Conservation (phyloP, 1,140 invertebrate genomes). For the Lutraria rhynchaena region DNA sequence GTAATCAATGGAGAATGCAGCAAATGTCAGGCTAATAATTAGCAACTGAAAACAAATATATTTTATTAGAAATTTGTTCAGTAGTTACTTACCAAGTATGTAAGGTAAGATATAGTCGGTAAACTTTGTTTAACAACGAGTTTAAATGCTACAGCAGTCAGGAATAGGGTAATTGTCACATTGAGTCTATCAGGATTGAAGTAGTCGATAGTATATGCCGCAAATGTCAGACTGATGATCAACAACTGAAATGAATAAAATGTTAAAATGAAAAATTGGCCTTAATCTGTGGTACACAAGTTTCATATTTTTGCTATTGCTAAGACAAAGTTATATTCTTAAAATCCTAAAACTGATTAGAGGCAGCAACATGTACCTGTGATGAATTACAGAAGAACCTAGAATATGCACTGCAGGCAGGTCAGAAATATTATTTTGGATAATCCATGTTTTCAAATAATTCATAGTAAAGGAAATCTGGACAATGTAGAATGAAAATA, state of each 20-base stretch:
- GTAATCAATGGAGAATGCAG: slow-evolving; percentile 73
- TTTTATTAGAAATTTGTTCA: background rate
- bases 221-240: slow-evolving; percentile 76
- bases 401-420: too few relatives aligned
- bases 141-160: slow-evolving; percentile 80
- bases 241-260: slow-evolving; percentile 72
- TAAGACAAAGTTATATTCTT: too few relatives aligned
- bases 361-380: too few relatives aligned
- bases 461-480: too few relatives aligned
- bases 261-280: too few relatives aligned
- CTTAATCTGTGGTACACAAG: too few relatives aligned
- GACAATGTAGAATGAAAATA: too few relatives aligned
- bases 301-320: too few relatives aligned
- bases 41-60: slow-evolving; percentile 71
- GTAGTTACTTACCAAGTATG: slow-evolving; percentile 73
- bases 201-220: slow-evolving; percentile 73
- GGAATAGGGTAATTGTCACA: slow-evolving; percentile 78
- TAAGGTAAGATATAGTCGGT: slow-evolving; percentile 79
- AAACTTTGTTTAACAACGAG: slow-evolving; percentile 78
- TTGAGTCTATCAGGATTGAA: slow-evolving; percentile 69
- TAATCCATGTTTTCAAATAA: too few relatives aligned
- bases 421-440: too few relatives aligned
- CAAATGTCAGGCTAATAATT: slow-evolving; percentile 76
- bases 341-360: too few relatives aligned
- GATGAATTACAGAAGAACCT: too few relatives aligned